These are phyloP conservation scores for Dicaeum eximium DNA, from an alignment of 2,113 vertebrate species.

Conservation along the genomic window DNA sequence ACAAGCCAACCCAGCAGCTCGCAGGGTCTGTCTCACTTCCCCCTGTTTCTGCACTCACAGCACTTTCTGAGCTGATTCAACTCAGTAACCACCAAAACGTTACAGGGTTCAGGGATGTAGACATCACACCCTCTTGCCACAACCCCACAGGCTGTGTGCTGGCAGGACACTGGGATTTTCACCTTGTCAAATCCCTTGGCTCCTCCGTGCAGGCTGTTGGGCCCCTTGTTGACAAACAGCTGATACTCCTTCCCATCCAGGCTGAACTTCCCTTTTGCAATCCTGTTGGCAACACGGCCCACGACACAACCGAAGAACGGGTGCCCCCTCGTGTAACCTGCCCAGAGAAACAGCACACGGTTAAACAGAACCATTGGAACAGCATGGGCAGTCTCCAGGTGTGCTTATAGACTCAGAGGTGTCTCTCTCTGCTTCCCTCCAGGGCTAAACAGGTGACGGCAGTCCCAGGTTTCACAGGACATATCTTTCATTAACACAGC, in stretches of 20 bases:
- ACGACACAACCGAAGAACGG: slow-evolving; percentile 86
- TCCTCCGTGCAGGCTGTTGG: slow-evolving; percentile 91
- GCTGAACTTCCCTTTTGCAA: slow-evolving; percentile 79
- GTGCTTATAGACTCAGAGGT: background rate
- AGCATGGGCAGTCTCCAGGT: background rate
- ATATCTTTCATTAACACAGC: background rate
- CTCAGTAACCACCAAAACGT: background rate
- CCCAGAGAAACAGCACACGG: fast-evolving
- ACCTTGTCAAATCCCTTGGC: slow-evolving; percentile 91
- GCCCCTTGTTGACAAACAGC: slow-evolving; percentile 84
- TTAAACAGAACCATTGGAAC: background rate
- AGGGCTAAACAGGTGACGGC: background rate
- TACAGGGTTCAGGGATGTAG: background rate
- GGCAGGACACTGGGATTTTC: background rate
- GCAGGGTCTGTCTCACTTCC: background rate
- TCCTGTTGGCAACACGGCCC: slow-evolving; percentile 91
- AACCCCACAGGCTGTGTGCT: background rate
- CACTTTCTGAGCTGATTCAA: background rate
- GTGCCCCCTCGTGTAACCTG: slow-evolving; percentile 85
- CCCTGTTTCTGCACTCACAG: background rate
- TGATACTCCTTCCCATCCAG: slow-evolving; percentile 80
- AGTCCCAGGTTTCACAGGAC: background rate
- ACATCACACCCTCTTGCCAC: background rate
- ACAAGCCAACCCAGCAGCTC: background rate
- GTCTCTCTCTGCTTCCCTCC: background rate